phyloP scores from a whole-genome alignment of 1,140 invertebrate species.

The Drosophila simulans region DNA sequence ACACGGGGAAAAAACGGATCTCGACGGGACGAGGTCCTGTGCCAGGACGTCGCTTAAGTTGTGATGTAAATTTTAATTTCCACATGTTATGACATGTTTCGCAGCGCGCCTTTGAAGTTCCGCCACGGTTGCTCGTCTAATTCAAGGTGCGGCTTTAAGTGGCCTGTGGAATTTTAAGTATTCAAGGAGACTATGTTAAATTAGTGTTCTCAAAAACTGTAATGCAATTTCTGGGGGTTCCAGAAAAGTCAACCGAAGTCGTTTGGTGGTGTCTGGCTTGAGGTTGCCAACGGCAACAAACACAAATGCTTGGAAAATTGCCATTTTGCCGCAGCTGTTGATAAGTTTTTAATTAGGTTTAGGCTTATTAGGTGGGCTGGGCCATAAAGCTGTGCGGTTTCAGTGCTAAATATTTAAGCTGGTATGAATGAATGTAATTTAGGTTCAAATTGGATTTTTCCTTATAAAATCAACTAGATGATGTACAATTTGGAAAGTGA shows the following conservation, averaged over 20 bases:
- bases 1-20: constrained; percentile 14
- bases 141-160: constrained; percentile 17
- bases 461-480: too few species aligned
- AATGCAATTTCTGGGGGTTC: constrained; percentile 18
- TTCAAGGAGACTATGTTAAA: not conserved
- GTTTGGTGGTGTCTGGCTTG: constrained; percentile 10
- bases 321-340: constrained; percentile 66
- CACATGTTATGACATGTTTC: constrained; percentile 76
- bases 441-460: not conserved
- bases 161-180: not conserved
- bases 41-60: constrained; percentile 68
- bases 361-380: constrained; percentile 62
- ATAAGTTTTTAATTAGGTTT: constrained; percentile 81
- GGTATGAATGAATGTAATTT: not conserved
- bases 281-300: constrained; percentile 39
- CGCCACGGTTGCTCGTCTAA: constrained; percentile 9
- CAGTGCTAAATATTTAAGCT: constrained; percentile 1
- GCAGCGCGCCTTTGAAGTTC: constrained; percentile 59
- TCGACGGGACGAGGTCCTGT: constrained; percentile 20
- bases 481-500: constrained; percentile 1
- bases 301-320: constrained; percentile 55
- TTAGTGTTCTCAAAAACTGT: constrained; percentile 6
- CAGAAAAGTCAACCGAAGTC: constrained; percentile 2
- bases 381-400: constrained; percentile 26
- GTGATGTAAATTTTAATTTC: constrained; percentile 81